Conservation (phyloP, 2,113 vertebrate species). For the Terrapene triunguis region DNA sequence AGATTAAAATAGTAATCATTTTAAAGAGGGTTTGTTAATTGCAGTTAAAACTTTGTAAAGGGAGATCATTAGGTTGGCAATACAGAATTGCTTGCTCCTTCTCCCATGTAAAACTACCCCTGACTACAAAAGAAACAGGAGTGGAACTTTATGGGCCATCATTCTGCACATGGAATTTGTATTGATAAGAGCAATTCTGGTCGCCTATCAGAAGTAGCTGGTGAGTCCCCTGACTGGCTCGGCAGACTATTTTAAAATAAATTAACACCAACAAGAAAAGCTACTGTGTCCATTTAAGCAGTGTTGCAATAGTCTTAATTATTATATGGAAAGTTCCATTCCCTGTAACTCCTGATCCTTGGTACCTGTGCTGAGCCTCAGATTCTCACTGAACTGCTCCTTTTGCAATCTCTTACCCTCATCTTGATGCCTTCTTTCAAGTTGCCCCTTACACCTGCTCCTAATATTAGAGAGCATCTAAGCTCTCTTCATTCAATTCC, state of each 20-base stretch:
- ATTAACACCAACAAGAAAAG: neutral
- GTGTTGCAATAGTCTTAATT: neutral
- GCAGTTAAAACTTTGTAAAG: neutral
- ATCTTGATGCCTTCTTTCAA: neutral
- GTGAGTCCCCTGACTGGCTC: neutral
- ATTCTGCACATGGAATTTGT: neutral
- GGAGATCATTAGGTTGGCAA: neutral
- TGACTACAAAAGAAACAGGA: neutral
- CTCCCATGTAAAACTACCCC: neutral
- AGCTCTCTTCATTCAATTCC: neutral
- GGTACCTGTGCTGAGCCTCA: neutral
- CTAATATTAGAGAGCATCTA: neutral
- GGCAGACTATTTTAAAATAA: neutral
- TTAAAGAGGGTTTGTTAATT: fast-evolving
- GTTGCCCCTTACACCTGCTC: neutral
- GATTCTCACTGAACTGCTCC: no score
- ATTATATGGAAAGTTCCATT: neutral
- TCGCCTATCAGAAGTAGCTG: neutral
- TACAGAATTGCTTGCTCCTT: neutral
- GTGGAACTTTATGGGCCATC: no score
- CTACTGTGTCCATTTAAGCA: neutral
- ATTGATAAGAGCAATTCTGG: neutral
- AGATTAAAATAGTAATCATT: neutral
- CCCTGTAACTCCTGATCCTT: neutral
- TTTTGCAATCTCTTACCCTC: neutral